Conservation (phyloP, 2,113 vertebrate genomes). For the Addax nasomaculatus region DNA sequence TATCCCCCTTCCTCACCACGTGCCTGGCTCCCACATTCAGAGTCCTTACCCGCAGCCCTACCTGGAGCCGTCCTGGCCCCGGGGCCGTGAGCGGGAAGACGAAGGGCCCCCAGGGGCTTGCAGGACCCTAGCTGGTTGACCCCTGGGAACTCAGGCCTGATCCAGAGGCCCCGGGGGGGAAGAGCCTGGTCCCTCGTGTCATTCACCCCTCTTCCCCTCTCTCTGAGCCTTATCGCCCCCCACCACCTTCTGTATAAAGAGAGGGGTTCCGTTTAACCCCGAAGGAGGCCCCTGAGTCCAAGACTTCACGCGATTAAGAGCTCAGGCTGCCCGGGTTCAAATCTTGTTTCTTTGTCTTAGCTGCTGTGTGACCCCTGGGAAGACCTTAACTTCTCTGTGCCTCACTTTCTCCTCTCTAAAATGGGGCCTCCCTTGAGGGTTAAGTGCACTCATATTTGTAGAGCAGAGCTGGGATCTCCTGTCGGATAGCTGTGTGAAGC, state of each 20-base stretch:
- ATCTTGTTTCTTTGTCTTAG: not conserved
- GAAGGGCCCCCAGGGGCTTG: not conserved
- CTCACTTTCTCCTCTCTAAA: not conserved
- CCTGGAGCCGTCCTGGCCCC: not conserved
- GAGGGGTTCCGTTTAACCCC: not conserved
- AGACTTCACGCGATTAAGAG: not conserved
- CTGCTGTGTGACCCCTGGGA: not conserved
- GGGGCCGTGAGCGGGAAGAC: not conserved
- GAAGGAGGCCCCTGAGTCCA: not conserved
- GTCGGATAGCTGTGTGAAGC: not conserved
- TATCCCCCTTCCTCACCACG: constrained; percentile 50
- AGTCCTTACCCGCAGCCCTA: not conserved
- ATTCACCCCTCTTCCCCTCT: not conserved
- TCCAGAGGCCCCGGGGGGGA: not conserved
- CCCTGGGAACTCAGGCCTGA: not conserved
- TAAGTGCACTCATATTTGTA: not conserved
- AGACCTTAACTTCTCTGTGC: not conserved
- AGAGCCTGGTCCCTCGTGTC: not conserved
- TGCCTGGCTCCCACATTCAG: not conserved
- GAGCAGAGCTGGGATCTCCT: not conserved
- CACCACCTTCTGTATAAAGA: not conserved
- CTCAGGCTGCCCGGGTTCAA: not conserved
- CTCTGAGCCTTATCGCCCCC: not conserved
- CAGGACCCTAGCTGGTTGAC: not conserved
- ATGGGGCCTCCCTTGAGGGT: not conserved